Evolutionary conservation across 2,113 vertebrate genomes (phyloP).

Genomic region (Cromileptes altivelis): DNA sequence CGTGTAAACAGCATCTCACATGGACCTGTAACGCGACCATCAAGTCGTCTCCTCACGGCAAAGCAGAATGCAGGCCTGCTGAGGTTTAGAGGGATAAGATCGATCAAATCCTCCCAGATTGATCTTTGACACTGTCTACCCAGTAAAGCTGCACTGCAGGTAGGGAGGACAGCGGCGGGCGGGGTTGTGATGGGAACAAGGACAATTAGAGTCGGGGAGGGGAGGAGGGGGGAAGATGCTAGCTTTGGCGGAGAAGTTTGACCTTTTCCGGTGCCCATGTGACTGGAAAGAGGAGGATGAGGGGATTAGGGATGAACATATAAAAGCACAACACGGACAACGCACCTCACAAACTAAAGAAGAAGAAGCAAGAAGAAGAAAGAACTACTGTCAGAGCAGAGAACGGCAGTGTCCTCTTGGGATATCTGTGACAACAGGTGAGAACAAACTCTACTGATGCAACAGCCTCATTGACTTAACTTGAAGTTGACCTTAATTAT

Average conservation of each 20-base stretch:
- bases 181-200: constrained; percentile 3
- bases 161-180: not conserved
- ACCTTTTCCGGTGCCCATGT: constrained; percentile 59
- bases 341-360: constrained; percentile 6
- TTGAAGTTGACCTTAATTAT: too few species aligned
- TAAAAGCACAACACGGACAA: constrained; percentile 63
- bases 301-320: constrained; percentile 76
- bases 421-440: constrained; percentile 76
- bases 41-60: not conserved
- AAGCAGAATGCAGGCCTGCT: constrained; percentile 43
- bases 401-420: constrained; percentile 41
- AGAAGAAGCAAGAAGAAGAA: constrained; percentile 15
- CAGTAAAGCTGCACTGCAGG: not conserved
- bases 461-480: not conserved
- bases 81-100: constrained; percentile 70
- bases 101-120: constrained; percentile 57
- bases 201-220: not conserved
- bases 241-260: constrained; percentile 25
- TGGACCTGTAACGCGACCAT: constrained; percentile 44
- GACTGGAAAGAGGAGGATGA: constrained; percentile 65
- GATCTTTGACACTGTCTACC: constrained; percentile 64
- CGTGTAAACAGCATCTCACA: constrained; percentile 52
- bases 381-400: constrained; percentile 38
- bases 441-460: constrained; percentile 34
- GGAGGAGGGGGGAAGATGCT: constrained; percentile 22